phyloP scores from a whole-genome alignment of 2,797 vertebrate genomes.

The Saguinus oedipus region DNA sequence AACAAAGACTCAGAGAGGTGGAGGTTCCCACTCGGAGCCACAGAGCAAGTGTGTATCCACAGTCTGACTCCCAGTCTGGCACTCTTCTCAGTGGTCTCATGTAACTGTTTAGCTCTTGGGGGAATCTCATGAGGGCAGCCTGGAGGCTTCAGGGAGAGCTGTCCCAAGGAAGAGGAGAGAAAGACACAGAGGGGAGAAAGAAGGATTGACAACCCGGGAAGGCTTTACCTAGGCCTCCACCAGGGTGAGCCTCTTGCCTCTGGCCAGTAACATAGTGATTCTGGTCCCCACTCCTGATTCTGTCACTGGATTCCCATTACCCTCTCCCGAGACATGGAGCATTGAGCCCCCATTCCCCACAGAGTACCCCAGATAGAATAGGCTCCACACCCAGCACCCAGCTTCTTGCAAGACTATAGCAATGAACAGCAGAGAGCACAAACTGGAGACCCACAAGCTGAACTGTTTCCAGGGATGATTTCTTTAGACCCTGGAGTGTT shows the following conservation, averaged over 20 bases:
- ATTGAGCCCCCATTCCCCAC: not conserved
- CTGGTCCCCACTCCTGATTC: not conserved
- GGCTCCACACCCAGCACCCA: not conserved
- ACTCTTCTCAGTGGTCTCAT: not conserved
- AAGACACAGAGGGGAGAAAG: not conserved
- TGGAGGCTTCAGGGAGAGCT: not conserved
- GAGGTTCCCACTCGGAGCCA: not conserved
- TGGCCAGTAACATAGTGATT: not conserved
- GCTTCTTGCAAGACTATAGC: not conserved
- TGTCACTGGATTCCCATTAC: not conserved
- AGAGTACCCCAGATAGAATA: not conserved
- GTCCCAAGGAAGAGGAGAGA: not conserved
- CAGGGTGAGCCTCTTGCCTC: not conserved
- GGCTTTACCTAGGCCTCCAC: not conserved
- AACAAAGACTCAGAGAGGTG: not conserved
- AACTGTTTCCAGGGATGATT: rapidly evolving
- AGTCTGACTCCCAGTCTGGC: not conserved
- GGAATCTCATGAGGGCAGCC: not conserved
- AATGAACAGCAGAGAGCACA: not conserved
- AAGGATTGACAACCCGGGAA: no score
- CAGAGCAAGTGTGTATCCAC: not conserved
- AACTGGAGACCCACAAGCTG: not conserved
- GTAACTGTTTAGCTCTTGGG: not conserved
- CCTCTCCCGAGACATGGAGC: rapidly evolving
- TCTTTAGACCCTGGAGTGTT: not conserved